Conservation (phyloP, 2,888 invertebrate species). For the Bellardia bayeri region DNA sequence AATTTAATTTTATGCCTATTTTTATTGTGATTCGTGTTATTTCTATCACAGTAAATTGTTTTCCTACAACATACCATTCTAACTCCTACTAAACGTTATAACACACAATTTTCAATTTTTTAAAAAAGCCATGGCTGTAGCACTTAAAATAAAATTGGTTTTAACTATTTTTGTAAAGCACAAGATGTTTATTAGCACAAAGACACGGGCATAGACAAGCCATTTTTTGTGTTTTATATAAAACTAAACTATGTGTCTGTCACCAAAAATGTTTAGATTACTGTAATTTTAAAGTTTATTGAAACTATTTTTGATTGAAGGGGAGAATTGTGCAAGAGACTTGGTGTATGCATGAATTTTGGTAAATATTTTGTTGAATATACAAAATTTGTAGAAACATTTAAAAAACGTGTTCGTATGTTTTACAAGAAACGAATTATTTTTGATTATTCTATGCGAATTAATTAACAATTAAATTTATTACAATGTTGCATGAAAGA, state of each 20-base stretch:
- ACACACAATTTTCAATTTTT: slow-evolving; percentile 1
- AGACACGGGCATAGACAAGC: slow-evolving; percentile 25
- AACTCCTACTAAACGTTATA: slow-evolving; percentile 43
- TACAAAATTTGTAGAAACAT: too few species aligned
- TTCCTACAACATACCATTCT: slow-evolving; percentile 13
- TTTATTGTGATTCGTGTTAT: neutral
- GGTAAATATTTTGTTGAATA: too few species aligned
- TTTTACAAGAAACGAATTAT: too few species aligned
- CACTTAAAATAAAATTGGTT: slow-evolving; percentile 38
- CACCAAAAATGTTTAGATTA: slow-evolving; percentile 57
- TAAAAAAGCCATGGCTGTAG: neutral
- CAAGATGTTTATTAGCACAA: slow-evolving; percentile 41
- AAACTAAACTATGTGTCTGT: slow-evolving; percentile 27
- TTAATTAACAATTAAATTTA: too few species aligned
- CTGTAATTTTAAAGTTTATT: slow-evolving; percentile 48
- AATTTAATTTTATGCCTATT: neutral
- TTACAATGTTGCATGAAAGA: too few species aligned
- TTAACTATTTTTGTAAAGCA: slow-evolving; percentile 41
- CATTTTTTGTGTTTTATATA: neutral
- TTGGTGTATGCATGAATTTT: neutral
- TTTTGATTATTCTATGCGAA: too few species aligned
- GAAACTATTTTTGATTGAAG: slow-evolving; percentile 32
- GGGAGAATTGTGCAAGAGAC: neutral
- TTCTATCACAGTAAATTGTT: slow-evolving; percentile 3
- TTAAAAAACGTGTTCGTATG: too few species aligned